These are phyloP conservation scores for Apamea crenata DNA, from an alignment of 2,888 invertebrate genomes.

Conservation along the genomic window DNA sequence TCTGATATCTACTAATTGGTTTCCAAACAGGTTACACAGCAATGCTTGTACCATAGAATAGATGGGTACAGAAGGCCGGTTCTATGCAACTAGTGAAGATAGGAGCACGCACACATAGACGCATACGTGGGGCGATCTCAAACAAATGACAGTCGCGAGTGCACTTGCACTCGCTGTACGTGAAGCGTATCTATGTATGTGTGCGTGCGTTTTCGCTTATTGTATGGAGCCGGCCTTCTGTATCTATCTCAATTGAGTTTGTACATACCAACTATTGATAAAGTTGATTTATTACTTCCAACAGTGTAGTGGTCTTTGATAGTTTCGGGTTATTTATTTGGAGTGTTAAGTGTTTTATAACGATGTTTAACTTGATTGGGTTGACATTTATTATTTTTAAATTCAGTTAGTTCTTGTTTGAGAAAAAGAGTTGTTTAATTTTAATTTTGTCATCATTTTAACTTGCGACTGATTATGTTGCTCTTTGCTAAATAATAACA, in stretches of 20 bases:
- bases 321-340: slow-evolving; percentile 49
- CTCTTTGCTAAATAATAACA: background rate
- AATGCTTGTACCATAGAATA: slow-evolving; percentile 17
- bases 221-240: slow-evolving; percentile 4
- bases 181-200: background rate
- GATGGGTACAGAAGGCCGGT: slow-evolving; percentile 12
- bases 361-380: slow-evolving; percentile 30
- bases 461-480: background rate
- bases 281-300: slow-evolving; percentile 63
- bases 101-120: background rate
- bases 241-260: background rate
- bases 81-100: background rate
- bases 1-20: slow-evolving; percentile 76
- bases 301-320: slow-evolving; percentile 40
- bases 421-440: background rate
- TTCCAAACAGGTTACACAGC: slow-evolving; percentile 68
- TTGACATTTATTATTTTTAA: slow-evolving; percentile 14
- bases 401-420: slow-evolving; percentile 9
- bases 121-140: background rate
- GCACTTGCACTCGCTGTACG: background rate
- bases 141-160: background rate
- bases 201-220: background rate
- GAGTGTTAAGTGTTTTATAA: slow-evolving; percentile 60
- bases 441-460: background rate
- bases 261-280: slow-evolving; percentile 56